phyloP scores from a whole-genome alignment of 2,888 invertebrate species.

The Apotomis turbidana region DNA sequence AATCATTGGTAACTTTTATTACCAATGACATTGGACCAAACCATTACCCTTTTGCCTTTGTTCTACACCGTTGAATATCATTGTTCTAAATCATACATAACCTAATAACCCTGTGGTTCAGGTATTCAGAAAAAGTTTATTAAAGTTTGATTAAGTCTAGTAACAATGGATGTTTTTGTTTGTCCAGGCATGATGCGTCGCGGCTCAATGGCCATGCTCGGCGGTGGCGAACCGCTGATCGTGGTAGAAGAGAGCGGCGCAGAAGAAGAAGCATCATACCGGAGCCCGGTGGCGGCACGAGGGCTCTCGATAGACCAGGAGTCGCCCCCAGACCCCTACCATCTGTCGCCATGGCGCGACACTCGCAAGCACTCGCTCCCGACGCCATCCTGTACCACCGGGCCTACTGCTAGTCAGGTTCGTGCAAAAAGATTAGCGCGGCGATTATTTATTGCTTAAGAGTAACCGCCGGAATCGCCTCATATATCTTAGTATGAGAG shows the following conservation, averaged over 20 bases:
- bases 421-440: slow-evolving; percentile 52
- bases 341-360: slow-evolving; percentile 92
- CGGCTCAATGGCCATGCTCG: slow-evolving; percentile 85
- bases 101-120: too few species aligned
- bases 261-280: slow-evolving; percentile 85
- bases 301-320: slow-evolving; percentile 89
- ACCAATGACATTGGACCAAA: too few species aligned
- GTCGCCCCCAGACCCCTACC: slow-evolving; percentile 91
- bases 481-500: too few species aligned
- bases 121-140: too few species aligned
- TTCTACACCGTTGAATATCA: too few species aligned
- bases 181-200: slow-evolving; percentile 85
- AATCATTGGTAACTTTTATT: too few species aligned
- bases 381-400: slow-evolving; percentile 92
- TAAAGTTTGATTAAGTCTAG: not conserved
- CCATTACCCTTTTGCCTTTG: too few species aligned
- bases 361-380: slow-evolving; percentile 92
- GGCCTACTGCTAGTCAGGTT: slow-evolving; percentile 94
- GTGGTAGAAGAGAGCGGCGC: slow-evolving; percentile 91
- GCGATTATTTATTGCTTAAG: too few species aligned
- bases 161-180: not conserved
- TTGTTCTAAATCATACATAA: too few species aligned
- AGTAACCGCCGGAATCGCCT: too few species aligned
- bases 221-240: slow-evolving; percentile 89
- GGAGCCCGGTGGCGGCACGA: slow-evolving; percentile 82